Percentiles rank a stretch among this genome's conserved stretches.
Evolutionary conservation across 2,888 invertebrate genomes (phyloP).

Genomic region (Pristionchus entomophagus): DNA sequence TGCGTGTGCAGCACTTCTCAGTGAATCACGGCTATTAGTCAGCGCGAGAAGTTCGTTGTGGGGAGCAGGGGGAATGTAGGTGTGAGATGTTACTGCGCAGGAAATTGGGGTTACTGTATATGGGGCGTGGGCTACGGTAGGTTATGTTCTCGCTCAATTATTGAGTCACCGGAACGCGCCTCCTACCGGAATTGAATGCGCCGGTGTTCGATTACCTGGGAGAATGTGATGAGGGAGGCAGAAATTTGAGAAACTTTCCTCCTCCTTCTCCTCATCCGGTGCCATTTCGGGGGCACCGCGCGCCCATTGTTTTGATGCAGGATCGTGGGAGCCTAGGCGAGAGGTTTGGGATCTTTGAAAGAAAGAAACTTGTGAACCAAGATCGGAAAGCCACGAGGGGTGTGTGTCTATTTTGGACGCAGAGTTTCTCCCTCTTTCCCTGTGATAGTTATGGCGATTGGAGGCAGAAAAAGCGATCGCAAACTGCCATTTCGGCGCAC

Average conservation of each 20-base stretch:
- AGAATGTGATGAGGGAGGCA: no score
- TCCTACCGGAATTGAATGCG: not conserved
- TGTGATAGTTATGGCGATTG: no score
- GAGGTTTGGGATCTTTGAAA: not conserved
- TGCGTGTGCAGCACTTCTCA: no score
- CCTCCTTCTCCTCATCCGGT: not conserved
- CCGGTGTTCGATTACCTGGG: not conserved
- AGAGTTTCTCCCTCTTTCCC: not conserved
- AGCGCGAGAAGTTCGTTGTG: no score
- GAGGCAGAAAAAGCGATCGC: no score
- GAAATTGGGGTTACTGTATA: conserved; percentile 25
- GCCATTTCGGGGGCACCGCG: not conserved
- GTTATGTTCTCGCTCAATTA: no score
- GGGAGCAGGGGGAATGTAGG: no score
- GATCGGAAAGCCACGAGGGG: not conserved
- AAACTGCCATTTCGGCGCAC: no score
- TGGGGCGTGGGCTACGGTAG: not conserved
- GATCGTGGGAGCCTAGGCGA: not conserved
- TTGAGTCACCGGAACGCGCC: not conserved
- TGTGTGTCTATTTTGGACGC: not conserved
- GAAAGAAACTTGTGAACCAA: not conserved
- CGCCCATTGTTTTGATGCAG: not conserved
- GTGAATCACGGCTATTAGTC: not conserved
- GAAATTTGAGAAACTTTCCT: conserved; percentile 23
- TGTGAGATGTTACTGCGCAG: no score